Evolutionary conservation across 2,888 invertebrate genomes (phyloP), one percentile per base, ranked within the genome.

Genomic region (Neuroscelio doddi): DNA sequence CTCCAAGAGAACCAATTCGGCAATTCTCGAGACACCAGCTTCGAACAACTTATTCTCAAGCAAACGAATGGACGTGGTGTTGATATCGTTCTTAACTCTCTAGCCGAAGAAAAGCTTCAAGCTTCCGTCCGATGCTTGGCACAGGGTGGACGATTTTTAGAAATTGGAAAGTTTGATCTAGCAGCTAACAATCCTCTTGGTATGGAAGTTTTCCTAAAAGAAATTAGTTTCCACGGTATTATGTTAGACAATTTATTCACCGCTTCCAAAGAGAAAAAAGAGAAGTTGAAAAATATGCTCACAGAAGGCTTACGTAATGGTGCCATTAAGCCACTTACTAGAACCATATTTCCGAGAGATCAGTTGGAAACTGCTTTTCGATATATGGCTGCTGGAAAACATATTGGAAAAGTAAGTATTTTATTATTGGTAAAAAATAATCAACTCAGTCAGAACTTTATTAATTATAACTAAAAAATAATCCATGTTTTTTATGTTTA

Each of bases 101-200:
- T 98, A 36, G 90, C 97, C 0, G 97, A 95, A 77, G 97, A 98
- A 39, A 97, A 97, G 83, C 87, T 97, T 0, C 88, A 89, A 76
- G 93, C 91, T 0, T 90, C 91, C 0, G 81, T 90, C 0, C 85
- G 90, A 1, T 91, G 91, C 69, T 80, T 91, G 7, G 89, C 87
- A 0, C 71, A 71, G 1, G 85, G 87, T 0, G 91, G 95, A 7
- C 86, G 90, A 56, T 95, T 95, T 83, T 82, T 95, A 44, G 95
- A 95, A 85, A 95, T 96, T 63, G 95, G 95, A 38, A 95, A 95
- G 85, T 92, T 90, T 76, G 95, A 96, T 84, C 85, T 95, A 3
- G 88, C 90, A 0, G 87, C 86, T 53, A 91, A 95, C 78, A 90
- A 84, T 68, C 80, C 88, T 8, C 74, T 91, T 9, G 88, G 88